Evolutionary conservation across 2,797 vertebrate genomes (phyloP), one percentile per base, ranked within the genome.

Genomic region (Paedocypris micromegethes): DNA sequence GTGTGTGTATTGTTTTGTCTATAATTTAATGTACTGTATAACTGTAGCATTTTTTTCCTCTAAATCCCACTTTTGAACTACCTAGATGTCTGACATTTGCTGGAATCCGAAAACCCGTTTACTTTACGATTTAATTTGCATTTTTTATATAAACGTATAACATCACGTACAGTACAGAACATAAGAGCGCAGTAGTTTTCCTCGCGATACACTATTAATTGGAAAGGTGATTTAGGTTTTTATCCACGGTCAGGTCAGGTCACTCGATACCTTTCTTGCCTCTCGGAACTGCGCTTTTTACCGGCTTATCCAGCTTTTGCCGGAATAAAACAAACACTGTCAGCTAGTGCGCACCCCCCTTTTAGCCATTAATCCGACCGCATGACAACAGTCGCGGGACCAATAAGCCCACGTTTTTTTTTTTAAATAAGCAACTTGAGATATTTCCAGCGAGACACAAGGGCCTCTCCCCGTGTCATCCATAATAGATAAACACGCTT

Each of bases 401-500:
- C 62, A 44, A 69, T 55, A 55, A 57, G 52, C 48, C 45, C 37
- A 23, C 23, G 38, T 59, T 5, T 58, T 59, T 68, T 45, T 62
- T 63, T 67, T n/a, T n/a, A n/a, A 62, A 55, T 67, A 50, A 58
- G 58, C 62, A 65, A 57, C 72, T 60, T 69, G 62, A 53, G 44
- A 5, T 37, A 73, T 60, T 60, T 6, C 45, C 52, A 6, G 57
- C 58, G 47, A 58, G 67, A 65, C 54, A 57, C 46, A 56, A 40
- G 7, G 60, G 79, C 56, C 78, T 83, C 80, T 81, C 77, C 79
- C 77, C 7, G 75, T 81, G 75, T 56, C 68, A 83, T 87, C 73
- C 83, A 83, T 82, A 83, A 85, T 83, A 81, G 78, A 88, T 82
- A 75, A 82, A 79, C 68, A 80, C 61, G 45, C 4, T 78, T 84